Conservation (phyloP, 1,140 invertebrate species). For the Paraescarpia echinospica region DNA sequence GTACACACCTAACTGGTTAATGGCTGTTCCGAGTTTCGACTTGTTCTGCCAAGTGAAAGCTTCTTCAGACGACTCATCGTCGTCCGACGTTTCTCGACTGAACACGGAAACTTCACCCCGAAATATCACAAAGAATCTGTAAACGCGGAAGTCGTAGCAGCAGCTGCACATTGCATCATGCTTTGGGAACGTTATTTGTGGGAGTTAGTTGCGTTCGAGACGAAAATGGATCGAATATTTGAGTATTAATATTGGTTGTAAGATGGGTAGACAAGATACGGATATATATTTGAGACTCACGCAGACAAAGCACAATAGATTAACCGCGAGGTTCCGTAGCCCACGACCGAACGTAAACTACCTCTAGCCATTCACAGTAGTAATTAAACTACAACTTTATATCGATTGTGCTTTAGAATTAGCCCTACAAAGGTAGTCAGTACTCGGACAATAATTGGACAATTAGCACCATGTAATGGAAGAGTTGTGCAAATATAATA, state of each 20-base stretch:
- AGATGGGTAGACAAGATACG: too few relatives aligned
- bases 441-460: not conserved
- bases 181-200: not conserved
- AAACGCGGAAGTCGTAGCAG: not conserved
- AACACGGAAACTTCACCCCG: constrained; percentile 22
- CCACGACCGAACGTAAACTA: too few relatives aligned
- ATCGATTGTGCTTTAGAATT: not conserved
- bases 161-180: not conserved
- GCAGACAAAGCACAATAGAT: too few relatives aligned
- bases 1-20: not conserved
- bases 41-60: not conserved
- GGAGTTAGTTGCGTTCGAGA: not conserved
- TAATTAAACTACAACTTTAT: not conserved
- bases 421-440: not conserved
- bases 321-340: too few relatives aligned
- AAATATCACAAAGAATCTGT: constrained; percentile 20
- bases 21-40: not conserved
- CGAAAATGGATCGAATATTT: too few relatives aligned
- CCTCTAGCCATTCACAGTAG: too few relatives aligned
- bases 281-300: too few relatives aligned
- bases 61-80: not conserved
- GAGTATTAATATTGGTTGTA: too few relatives aligned
- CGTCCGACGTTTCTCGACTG: constrained; percentile 8
- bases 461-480: not conserved
- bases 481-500: not conserved